A percentile compares a stretch with the other conserved stretches of the same genome.
phyloP scores from a whole-genome alignment of 2,888 invertebrate species.

The Xestia xanthographa region DNA sequence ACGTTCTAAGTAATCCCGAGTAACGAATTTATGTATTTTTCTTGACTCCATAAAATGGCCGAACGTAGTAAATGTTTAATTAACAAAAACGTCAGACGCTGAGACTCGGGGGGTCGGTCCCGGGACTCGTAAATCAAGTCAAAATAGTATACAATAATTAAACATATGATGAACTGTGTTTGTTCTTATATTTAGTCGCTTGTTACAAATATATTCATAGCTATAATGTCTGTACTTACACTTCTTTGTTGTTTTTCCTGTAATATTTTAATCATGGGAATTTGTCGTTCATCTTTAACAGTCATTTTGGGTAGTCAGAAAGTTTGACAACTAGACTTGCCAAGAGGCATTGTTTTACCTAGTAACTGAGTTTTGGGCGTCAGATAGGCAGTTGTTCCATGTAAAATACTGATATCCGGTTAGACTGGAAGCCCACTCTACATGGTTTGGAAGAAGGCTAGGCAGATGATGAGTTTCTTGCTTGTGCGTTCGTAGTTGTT shows the following conservation, averaged over 20 bases:
- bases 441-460: background rate
- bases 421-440: background rate
- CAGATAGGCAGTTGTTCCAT: background rate
- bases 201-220: slow-evolving; percentile 38
- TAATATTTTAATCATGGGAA: background rate
- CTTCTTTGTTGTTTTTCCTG: slow-evolving; percentile 4
- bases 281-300: background rate
- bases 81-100: slow-evolving; percentile 70
- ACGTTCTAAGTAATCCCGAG: slow-evolving; percentile 66
- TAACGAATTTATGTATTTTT: slow-evolving; percentile 74
- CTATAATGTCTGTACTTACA: slow-evolving; percentile 11
- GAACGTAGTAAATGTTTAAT: slow-evolving; percentile 73
- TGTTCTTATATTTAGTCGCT: slow-evolving; percentile 63
- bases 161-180: slow-evolving; percentile 80
- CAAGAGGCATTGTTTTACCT: background rate
- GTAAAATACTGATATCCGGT: background rate
- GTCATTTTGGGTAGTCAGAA: no score
- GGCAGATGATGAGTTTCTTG: background rate
- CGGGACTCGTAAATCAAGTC: slow-evolving; percentile 70
- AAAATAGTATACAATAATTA: slow-evolving; percentile 84
- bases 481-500: background rate
- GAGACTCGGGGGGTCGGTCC: slow-evolving; percentile 64
- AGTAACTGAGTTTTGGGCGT: background rate
- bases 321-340: background rate
- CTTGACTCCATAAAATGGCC: slow-evolving; percentile 73